Conservation (phyloP, 2,113 vertebrate species). For the Brachypteracias leptosomus region DNA sequence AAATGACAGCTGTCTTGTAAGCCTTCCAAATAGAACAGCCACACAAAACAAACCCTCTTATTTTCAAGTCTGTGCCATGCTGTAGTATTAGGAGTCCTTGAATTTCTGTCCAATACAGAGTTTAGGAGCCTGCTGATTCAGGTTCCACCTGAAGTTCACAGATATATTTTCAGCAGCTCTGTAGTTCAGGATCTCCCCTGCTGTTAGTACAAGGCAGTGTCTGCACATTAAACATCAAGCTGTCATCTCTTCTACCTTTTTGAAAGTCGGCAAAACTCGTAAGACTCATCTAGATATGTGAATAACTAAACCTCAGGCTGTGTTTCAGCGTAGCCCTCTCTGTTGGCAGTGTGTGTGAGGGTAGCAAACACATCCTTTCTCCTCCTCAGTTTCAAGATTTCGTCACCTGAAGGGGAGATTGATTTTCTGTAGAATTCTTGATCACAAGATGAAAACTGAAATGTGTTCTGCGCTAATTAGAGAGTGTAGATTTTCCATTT, state of each 20-base stretch:
- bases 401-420: not conserved
- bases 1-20: slow-evolving; percentile 32
- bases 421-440: not conserved
- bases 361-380: not conserved
- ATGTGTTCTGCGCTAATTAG: not conserved
- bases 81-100: not conserved
- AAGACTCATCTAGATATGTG: not conserved
- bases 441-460: not conserved
- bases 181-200: not conserved
- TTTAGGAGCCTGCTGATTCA: not conserved
- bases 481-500: not conserved
- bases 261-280: not conserved
- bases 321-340: not conserved
- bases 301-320: not conserved
- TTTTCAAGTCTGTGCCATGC: not conserved
- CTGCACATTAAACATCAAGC: not conserved
- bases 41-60: slow-evolving; percentile 4
- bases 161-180: not conserved
- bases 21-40: slow-evolving; percentile 21
- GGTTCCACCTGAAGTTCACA: not conserved
- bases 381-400: not conserved
- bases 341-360: not conserved
- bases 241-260: not conserved
- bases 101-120: not conserved
- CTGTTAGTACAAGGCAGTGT: not conserved